phyloP scores from a whole-genome alignment of 1,140 invertebrate genomes.

The Lasioglossum albipes region DNA sequence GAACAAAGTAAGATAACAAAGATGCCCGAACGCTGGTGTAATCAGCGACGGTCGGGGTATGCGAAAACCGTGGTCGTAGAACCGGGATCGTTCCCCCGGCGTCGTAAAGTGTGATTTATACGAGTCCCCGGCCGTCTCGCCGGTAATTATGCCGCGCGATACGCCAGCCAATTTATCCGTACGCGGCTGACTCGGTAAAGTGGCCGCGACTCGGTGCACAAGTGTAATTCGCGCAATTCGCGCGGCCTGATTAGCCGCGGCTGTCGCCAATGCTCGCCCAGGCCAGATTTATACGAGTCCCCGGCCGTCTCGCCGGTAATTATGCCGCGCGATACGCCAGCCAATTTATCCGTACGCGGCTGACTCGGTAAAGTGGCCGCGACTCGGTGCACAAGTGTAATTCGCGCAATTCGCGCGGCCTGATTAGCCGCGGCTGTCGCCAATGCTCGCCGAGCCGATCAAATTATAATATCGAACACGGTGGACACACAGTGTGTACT shows the following conservation, averaged over 20 bases:
- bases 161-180: slow-evolving; percentile 61
- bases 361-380: slow-evolving; percentile 33
- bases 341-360: slow-evolving; percentile 56
- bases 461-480: slow-evolving; percentile 42
- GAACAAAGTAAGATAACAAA: no score
- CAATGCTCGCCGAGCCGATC: slow-evolving; percentile 36
- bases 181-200: slow-evolving; percentile 22
- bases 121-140: slow-evolving; percentile 42
- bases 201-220: slow-evolving; percentile 26
- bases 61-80: no score
- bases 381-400: slow-evolving; percentile 27
- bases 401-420: slow-evolving; percentile 43
- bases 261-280: slow-evolving; percentile 40
- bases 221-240: slow-evolving; percentile 45
- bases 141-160: slow-evolving; percentile 55
- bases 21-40: no score
- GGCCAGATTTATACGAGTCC: no score
- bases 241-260: slow-evolving; percentile 48
- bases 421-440: slow-evolving; percentile 50
- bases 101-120: slow-evolving; percentile 76
- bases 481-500: not conserved
- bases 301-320: slow-evolving; percentile 49
- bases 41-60: no score
- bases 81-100: slow-evolving; percentile 23
- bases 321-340: slow-evolving; percentile 49